Conservation (phyloP, 2,888 invertebrate species). For the Athalia rosae region DNA sequence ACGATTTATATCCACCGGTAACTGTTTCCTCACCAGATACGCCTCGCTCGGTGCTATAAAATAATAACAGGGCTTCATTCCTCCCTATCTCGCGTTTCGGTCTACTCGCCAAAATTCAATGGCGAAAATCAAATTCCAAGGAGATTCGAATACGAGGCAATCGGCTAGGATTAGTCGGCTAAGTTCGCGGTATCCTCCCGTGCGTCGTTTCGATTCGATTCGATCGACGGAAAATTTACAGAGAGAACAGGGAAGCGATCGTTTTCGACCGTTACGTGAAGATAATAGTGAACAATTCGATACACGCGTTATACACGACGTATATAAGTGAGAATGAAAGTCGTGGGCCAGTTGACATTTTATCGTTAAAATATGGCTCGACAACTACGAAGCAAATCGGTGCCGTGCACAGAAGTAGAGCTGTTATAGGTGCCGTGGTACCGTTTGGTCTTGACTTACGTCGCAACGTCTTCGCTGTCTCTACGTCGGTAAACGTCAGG, state of each 20-base stretch:
- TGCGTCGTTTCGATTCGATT: background rate
- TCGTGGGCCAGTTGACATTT: conserved; percentile 33
- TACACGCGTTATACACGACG: background rate
- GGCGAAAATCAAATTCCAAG: background rate
- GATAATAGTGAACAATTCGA: background rate
- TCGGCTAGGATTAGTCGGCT: background rate
- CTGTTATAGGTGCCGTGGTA: background rate
- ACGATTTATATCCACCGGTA: conserved; percentile 13
- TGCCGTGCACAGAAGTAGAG: background rate
- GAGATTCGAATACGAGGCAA: background rate
- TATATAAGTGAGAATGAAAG: conserved; percentile 34
- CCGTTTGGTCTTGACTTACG: conserved; percentile 39
- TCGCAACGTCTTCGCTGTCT: conserved; percentile 25
- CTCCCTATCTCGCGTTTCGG: background rate
- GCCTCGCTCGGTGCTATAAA: background rate
- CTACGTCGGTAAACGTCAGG: conserved; percentile 43
- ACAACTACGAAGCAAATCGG: conserved; percentile 11
- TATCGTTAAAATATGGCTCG: background rate
- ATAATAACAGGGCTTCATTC: conserved; percentile 4
- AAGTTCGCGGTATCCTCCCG: no score
- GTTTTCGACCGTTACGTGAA: background rate
- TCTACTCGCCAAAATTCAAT: background rate
- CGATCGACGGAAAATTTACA: background rate
- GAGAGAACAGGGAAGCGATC: background rate
- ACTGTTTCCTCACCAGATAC: background rate